Conservation (phyloP, 2,113 vertebrate species). For the Microtus montanus region DNA sequence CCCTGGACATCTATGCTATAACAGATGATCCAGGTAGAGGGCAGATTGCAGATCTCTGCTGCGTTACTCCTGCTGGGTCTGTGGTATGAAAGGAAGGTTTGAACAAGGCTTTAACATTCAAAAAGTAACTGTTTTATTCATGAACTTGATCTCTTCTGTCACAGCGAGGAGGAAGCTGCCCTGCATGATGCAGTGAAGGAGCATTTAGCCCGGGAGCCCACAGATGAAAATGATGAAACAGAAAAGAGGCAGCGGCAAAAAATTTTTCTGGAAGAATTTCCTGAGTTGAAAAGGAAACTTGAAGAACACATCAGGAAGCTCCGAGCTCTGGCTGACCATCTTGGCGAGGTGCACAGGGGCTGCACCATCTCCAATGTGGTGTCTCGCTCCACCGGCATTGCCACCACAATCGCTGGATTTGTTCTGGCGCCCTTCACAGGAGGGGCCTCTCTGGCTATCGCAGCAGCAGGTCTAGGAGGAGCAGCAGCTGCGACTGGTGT, state of each 20-base stretch:
- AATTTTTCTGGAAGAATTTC: too few species aligned
- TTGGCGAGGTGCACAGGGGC: background rate
- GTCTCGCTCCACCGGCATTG: rapidly evolving
- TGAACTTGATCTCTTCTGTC: background rate
- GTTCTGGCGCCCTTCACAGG: background rate
- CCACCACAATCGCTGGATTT: background rate
- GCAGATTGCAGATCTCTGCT: too few species aligned
- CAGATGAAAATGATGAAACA: too few species aligned
- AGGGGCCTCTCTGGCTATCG: background rate
- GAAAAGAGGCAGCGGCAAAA: too few species aligned
- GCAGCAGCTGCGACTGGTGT: too few species aligned
- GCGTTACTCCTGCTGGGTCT: background rate
- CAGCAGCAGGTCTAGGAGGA: background rate
- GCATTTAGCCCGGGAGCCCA: background rate
- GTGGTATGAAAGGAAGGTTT: background rate
- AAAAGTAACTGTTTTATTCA: background rate
- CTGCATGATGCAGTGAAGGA: background rate
- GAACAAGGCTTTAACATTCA: too few species aligned
- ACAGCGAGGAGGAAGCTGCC: background rate
- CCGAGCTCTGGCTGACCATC: background rate
- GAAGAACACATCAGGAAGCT: background rate
- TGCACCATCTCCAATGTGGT: background rate
- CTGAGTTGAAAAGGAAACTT: background rate
- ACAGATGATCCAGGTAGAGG: too few species aligned
- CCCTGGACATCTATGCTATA: too few species aligned